Evolutionary conservation across 2,113 vertebrate genomes (phyloP).

Genomic region (Lichenostomus cassidix): DNA sequence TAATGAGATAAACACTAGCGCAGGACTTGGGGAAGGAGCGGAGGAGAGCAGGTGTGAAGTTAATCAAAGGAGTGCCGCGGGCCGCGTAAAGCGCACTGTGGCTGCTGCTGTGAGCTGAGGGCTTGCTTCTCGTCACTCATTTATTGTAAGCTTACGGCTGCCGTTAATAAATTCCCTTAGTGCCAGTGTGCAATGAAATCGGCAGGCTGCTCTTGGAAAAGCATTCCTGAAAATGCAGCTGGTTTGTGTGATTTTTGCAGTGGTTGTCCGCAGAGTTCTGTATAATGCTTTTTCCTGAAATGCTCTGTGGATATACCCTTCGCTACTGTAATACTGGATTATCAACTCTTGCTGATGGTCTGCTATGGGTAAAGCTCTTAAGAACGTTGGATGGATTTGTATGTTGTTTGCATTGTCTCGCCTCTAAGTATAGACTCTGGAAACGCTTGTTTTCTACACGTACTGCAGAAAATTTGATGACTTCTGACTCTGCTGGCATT

Average conservation of each 20-base stretch:
- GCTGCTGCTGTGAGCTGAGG: fast-evolving
- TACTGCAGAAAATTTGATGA: background rate
- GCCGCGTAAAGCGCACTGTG: fast-evolving
- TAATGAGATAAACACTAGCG: background rate
- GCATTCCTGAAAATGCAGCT: background rate
- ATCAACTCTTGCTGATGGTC: background rate
- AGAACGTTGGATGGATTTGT: background rate
- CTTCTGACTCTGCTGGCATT: fast-evolving
- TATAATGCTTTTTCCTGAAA: background rate
- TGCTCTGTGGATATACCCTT: fast-evolving
- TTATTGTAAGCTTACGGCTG: background rate
- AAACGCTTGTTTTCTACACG: background rate
- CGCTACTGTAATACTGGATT: fast-evolving
- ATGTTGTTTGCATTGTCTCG: background rate
- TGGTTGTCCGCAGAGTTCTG: background rate
- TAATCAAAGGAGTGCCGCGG: background rate
- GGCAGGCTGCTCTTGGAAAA: background rate
- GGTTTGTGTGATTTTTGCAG: background rate
- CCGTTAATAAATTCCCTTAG: background rate
- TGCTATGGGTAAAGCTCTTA: background rate
- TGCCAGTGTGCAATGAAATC: fast-evolving
- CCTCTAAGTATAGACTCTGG: background rate
- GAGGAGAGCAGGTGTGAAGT: background rate
- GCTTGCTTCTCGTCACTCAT: background rate
- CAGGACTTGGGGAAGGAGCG: background rate